Base-by-base conservation (phyloP, 53 echinoderm and acorn worm genomes). In the Patiria pectinifera region DNA sequence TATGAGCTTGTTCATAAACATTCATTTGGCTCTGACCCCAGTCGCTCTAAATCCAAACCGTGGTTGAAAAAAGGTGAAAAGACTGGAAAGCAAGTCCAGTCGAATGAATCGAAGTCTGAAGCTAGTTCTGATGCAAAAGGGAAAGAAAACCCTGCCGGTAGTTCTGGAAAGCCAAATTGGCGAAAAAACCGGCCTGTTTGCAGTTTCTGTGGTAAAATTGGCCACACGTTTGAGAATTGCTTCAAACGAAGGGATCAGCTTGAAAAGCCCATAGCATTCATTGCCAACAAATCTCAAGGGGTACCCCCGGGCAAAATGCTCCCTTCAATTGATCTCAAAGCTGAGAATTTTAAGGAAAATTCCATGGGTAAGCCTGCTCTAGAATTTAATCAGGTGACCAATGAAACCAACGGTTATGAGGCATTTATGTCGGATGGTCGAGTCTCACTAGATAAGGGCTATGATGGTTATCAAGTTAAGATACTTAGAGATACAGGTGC, bases 341-440 rank as follows among this genome's bases (percentile, higher is more conserved):
- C 35, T 74, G 21, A 21, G 24, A 24, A 22, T 6, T 18, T 22
- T 74, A 3, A 74, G n/a, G 48, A 48, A 82, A 82, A 35, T 82
- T 21, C 82, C 58, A n/a, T 19, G 24, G 58, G 11, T 49, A 58
- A 12, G 14, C n/a, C 21, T 1, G 16, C 82, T 48, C 47, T 8
- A 48, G 49, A 19, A 48, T 16, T 8, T 49, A 82, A 48, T 82
- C 82, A 53, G n/a, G 9, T 82, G 58, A 53, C 48, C n/a, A 53
- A 48, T 25, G 26, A 48, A 48, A 82, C 24, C 82, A 82, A 14
- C 49, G 82, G 82, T 83, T 83, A 83, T 59, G 83, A 83, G 49
- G 61, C 83, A 83, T 83, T 83, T 83, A 83, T 83, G 83, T 83
- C 62, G n/a, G 24, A 83, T 61, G 60, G 83, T 58, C 24, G 26